Evolutionary conservation across 1,140 invertebrate species (phyloP), one percentile per base, ranked within the genome.

Genomic region (Drosophila jambulina): DNA sequence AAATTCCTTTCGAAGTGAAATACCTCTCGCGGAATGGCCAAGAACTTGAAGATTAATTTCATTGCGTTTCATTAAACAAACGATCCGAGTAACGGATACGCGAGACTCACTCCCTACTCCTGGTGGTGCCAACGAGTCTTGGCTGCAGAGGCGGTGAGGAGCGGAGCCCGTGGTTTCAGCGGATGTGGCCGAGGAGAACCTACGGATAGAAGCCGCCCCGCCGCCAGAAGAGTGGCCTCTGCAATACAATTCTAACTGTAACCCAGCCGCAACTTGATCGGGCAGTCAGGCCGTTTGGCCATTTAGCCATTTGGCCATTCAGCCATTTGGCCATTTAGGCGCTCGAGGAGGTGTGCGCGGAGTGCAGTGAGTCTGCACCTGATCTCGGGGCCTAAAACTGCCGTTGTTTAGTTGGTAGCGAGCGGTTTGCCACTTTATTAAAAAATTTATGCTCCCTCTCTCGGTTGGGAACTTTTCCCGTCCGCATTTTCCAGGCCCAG

Each of bases 181-280:
- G 67, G 76, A 78, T 78, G 76, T 79, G 46, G 76, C 75, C 63
- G 48, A 10, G 25, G 25, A 59, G 23, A 78, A 58, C 75, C 48
- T 78, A 78, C 63, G 74, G 74, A 78, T 77, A 69, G 74, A 51
- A 51, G 69, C 45, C 42, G 34, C 75, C 75, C 36, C 63, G 23
- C 75, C 63, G 34, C 75, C 68, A 57, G 56, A 61, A 53, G 53
- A 56, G 75, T 57, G 75, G 75, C 74, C 74, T 75, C 40, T 51
- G 60, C 43, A 75, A 76, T 64, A 77, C 72, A 57, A 60, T 76
- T 32, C 61, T 78, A 79, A 79, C 77, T 79, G 77, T 79, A 72
- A 42, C 60, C 58, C 62, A 78, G 76, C 74, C 63, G 56, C 60
- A 77, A 63, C 57, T 48, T 62, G 64, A 67, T 62, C 58, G 60